A percentile compares a stretch with the other conserved stretches of the same genome.
Evolutionary conservation across 2,888 invertebrate genomes (phyloP).

Genomic region (Euspilapteryx auroguttella): DNA sequence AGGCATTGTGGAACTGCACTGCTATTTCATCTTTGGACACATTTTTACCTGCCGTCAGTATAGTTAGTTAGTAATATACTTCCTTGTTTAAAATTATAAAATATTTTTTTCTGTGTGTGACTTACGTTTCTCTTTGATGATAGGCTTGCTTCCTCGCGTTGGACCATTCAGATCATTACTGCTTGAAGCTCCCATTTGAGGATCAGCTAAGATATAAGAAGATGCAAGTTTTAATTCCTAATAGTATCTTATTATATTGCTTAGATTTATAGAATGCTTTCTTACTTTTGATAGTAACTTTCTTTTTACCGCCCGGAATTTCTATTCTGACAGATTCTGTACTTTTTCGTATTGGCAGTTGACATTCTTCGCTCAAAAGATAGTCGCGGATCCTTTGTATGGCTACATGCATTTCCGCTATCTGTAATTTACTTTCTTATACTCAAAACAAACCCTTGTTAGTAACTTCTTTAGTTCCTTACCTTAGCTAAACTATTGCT

Average conservation of each 20-base stretch:
- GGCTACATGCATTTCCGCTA: conserved; percentile 49
- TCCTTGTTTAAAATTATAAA: too few species aligned
- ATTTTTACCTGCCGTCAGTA: background rate
- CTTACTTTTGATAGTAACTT: conserved; percentile 31
- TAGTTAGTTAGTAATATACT: too few species aligned
- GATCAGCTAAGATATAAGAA: too few species aligned
- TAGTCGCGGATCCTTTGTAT: conserved; percentile 43
- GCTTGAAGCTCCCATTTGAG: too few species aligned
- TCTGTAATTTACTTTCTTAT: conserved; percentile 14
- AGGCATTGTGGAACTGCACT: conserved; percentile 39
- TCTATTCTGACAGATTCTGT: conserved; percentile 39
- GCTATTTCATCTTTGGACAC: conserved; percentile 15
- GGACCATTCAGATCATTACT: too few species aligned
- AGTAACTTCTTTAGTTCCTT: background rate
- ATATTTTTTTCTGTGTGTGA: too few species aligned
- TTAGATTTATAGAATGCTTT: too few species aligned
- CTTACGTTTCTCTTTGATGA: too few species aligned
- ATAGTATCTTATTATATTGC: too few species aligned
- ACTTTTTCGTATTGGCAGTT: conserved; percentile 18
- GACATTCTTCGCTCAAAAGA: conserved; percentile 36
- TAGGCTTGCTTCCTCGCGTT: too few species aligned
- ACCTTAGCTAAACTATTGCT: too few species aligned
- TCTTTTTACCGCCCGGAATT: conserved; percentile 16
- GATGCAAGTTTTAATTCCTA: too few species aligned
- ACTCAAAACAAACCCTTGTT: background rate